phyloP scores from a whole-genome alignment of 2,888 invertebrate species.

The Sceliomorpha sp. region DNA sequence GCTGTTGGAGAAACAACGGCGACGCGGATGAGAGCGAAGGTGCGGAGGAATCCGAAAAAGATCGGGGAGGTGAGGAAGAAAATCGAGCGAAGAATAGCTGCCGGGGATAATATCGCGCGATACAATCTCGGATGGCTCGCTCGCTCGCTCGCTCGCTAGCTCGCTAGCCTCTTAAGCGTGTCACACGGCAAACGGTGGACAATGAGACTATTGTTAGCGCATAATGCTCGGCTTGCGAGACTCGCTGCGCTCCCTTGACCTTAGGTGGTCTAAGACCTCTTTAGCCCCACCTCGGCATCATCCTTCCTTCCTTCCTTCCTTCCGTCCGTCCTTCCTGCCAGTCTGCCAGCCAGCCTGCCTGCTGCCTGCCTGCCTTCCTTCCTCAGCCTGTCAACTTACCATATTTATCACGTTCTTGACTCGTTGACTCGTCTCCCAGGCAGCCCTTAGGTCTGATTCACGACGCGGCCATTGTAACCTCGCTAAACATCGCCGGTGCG shows the following conservation, averaged over 20 bases:
- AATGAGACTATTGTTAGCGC: constrained; percentile 76
- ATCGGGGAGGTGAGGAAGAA: constrained; percentile 16
- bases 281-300: constrained; percentile 13
- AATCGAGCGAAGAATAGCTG: constrained; percentile 50
- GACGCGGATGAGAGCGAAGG: not conserved
- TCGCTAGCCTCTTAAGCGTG: constrained; percentile 56
- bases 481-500: no score
- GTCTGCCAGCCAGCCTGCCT: constrained; percentile 4
- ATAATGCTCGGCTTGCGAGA: constrained; percentile 69
- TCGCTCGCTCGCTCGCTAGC: no score
- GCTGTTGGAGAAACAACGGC: no score
- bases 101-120: constrained; percentile 74
- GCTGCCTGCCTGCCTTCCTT: constrained; percentile 12
- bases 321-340: not conserved
- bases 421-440: constrained; percentile 11
- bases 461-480: not conserved
- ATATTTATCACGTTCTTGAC: constrained; percentile 34
- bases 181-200: constrained; percentile 67
- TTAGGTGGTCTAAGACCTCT: constrained; percentile 60
- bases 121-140: constrained; percentile 70
- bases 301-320: constrained; percentile 1
- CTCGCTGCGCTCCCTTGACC: constrained; percentile 66
- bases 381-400: constrained; percentile 21
- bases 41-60: constrained; percentile 1
- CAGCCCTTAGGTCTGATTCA: constrained; percentile 19